These are phyloP conservation scores for Xestia sexstrigata DNA, from an alignment of 2,888 invertebrate species.

Conservation along the genomic window DNA sequence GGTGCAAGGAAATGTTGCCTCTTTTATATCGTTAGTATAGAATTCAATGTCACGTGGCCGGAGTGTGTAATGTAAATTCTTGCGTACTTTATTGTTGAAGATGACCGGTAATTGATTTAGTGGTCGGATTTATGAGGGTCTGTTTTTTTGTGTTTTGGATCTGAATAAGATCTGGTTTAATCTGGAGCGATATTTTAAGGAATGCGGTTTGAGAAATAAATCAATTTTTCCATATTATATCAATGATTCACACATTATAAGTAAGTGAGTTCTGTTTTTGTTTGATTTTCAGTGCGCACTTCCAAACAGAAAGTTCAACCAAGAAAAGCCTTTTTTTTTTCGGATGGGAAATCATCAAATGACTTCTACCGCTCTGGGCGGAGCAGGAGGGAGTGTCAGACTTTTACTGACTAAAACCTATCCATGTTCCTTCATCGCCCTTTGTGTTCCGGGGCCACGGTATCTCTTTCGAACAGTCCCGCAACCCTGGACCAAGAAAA, in stretches of 20 bases:
- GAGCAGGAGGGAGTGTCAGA: no score
- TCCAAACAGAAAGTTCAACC: not conserved
- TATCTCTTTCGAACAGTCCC: no score
- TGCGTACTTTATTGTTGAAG: slow-evolving; percentile 84
- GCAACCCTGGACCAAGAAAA: not conserved
- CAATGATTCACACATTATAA: slow-evolving; percentile 13
- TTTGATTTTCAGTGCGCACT: not conserved
- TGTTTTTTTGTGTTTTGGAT: slow-evolving; percentile 56
- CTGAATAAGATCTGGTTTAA: slow-evolving; percentile 37
- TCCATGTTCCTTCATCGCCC: no score
- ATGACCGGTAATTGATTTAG: slow-evolving; percentile 84
- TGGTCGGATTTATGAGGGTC: slow-evolving; percentile 76
- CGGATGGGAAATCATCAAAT: no score
- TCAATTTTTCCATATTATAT: slow-evolving; percentile 9
- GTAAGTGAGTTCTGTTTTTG: not conserved
- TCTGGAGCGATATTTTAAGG: slow-evolving; percentile 41
- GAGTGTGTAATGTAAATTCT: slow-evolving; percentile 85
- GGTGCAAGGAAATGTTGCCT: slow-evolving; percentile 79
- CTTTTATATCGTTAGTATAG: slow-evolving; percentile 86
- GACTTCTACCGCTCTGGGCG: no score
- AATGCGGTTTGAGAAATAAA: slow-evolving; percentile 32
- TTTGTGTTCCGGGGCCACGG: no score
- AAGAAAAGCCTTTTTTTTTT: not conserved
- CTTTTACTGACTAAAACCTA: no score
- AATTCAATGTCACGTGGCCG: slow-evolving; percentile 82